Conservation (phyloP, 2,113 vertebrate genomes). For the Scartelaos histophorus region DNA sequence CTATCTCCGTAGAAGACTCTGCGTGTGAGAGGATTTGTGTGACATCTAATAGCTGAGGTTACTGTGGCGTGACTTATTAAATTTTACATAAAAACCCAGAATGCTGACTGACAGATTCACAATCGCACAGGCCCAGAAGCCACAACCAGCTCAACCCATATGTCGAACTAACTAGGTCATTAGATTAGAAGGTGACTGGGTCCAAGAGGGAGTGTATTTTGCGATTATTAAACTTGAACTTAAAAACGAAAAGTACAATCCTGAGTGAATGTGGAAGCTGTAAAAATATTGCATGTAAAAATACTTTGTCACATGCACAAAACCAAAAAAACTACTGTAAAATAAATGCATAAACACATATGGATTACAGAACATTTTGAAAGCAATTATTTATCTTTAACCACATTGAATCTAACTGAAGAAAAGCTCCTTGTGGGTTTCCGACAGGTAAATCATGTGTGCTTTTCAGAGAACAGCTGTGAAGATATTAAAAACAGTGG, state of each 20-base stretch:
- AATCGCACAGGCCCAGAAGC: neutral
- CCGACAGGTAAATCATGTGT: slow-evolving; percentile 9
- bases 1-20: neutral
- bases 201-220: neutral
- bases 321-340: neutral
- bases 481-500: slow-evolving; percentile 32
- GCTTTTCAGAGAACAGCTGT: slow-evolving; percentile 14
- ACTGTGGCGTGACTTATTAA: slow-evolving; percentile 65
- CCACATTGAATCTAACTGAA: neutral
- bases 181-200: neutral
- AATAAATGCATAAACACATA: neutral
- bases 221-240: neutral
- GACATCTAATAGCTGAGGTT: slow-evolving; percentile 62
- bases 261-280: neutral
- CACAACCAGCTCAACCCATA: slow-evolving; percentile 2
- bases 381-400: neutral
- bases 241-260: neutral
- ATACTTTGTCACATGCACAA: neutral
- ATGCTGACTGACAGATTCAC: slow-evolving; percentile 51
- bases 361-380: no score
- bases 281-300: neutral
- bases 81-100: slow-evolving; percentile 58
- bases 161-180: neutral
- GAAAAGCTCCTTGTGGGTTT: slow-evolving; percentile 11
- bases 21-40: slow-evolving; percentile 29